phyloP scores from a whole-genome alignment of 2,797 vertebrate genomes.

The Gallirallus australis region DNA sequence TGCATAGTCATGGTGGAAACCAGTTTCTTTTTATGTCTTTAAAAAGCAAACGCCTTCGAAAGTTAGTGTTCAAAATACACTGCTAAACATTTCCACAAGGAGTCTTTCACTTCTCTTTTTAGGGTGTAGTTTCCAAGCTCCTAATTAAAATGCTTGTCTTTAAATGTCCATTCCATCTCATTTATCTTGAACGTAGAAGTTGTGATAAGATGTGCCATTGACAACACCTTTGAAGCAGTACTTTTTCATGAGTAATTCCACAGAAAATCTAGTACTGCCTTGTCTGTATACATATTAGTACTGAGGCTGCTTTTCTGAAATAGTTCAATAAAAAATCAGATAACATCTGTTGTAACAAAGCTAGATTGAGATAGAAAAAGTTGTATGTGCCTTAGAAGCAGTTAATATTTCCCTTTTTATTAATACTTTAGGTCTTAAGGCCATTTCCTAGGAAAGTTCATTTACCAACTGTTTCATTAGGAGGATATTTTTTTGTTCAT shows the following conservation, averaged over 20 bases:
- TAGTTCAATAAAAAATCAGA: not conserved
- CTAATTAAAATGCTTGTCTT: not conserved
- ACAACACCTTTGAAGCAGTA: not conserved
- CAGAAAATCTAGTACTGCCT: not conserved
- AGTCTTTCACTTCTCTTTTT: not conserved
- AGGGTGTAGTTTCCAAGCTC: not conserved
- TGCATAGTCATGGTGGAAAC: not conserved
- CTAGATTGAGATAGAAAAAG: not conserved
- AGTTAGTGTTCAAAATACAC: not conserved
- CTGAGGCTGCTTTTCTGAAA: not conserved
- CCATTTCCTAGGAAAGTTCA: not conserved
- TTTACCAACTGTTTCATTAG: not conserved
- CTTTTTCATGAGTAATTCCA: not conserved
- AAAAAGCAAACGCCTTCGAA: not conserved
- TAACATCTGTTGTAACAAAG: not conserved
- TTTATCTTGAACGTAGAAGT: not conserved
- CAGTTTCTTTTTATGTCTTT: conserved; percentile 7
- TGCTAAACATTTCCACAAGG: not conserved
- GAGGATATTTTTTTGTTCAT: not conserved
- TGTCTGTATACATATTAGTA: not conserved
- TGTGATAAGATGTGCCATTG: not conserved
- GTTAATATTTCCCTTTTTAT: not conserved
- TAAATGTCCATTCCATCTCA: not conserved
- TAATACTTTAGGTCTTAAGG: not conserved
- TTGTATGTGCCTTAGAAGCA: not conserved